Conservation (phyloP, 2,888 invertebrate genomes). For the Gnatocerus cornutus region DNA sequence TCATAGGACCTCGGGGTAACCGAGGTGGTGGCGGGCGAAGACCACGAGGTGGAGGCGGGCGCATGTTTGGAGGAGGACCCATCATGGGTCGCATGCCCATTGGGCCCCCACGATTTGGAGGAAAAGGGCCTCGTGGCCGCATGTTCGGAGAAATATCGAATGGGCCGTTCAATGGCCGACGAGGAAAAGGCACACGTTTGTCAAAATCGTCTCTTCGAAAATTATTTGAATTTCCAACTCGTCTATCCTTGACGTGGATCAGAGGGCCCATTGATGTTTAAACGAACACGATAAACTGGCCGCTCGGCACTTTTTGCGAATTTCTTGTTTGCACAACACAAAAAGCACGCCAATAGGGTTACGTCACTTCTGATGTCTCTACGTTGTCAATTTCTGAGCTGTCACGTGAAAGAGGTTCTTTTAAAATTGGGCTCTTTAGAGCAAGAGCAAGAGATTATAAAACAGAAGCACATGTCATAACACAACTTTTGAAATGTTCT, state of each 20-base stretch:
- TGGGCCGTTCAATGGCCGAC: constrained; percentile 59
- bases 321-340: not conserved
- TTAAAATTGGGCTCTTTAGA: too few relatives aligned
- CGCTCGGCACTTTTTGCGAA: not conserved
- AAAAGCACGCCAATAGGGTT: too few relatives aligned
- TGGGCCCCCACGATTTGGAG: constrained; percentile 59
- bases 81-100: constrained; percentile 62
- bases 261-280: constrained; percentile 60
- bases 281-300: not conserved
- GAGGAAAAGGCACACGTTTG: constrained; percentile 54
- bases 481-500: too few relatives aligned
- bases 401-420: too few relatives aligned
- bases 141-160: constrained; percentile 53
- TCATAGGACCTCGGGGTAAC: constrained; percentile 56
- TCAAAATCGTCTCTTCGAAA: constrained; percentile 54
- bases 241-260: constrained; percentile 57
- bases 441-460: too few relatives aligned
- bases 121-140: constrained; percentile 53
- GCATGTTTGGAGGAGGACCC: constrained; percentile 54
- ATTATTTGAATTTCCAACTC: constrained; percentile 39
- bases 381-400: too few relatives aligned
- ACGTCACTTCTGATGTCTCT: too few relatives aligned
- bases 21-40: constrained; percentile 52
- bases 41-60: constrained; percentile 51
- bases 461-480: too few relatives aligned